Base-by-base conservation (phyloP, 2,888 invertebrate species). In the Schizaphis graminum region DNA sequence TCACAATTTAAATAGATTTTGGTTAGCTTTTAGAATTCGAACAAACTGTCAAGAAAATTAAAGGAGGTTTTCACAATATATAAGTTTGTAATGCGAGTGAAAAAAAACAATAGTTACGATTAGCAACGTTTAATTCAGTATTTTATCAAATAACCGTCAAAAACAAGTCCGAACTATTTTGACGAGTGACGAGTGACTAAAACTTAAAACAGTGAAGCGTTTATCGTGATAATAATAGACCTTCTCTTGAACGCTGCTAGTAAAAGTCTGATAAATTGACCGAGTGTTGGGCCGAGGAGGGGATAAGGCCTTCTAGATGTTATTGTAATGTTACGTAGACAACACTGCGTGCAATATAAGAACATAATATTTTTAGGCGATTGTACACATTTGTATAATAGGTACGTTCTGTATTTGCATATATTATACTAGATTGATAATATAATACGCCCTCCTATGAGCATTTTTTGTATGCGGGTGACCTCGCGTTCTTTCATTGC, bases 401-500 rank as follows among this genome's bases (percentile, higher is more conserved):
- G 53, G 21, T 53, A 77, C 35, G 35, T 35, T 77, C n/a, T 77
- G 11, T 7, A 35, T 41, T 77, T 77, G 35, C 35, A 77, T 87
- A 49, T 21, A 26, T 56, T 21, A 26, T 56, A 88, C 26, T 56
- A 35, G 56, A 41, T 88, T 56, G 56, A 86, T 86, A 86, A 57
- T 57, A 86, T 57, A 86, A 86, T 44, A 86, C 24, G 47, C 47
- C n/a, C n/a, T 16, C 57, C 16, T 57, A 47, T 86, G 91, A 61
- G 86, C 24, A 86, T 86, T 86, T 86, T 47, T 35, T 41, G 77
- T 77, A 24, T 61, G 91, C 47, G 85, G 47, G 91, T 26, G 85
- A 57, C 91, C 91, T 91, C 86, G 91, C 91, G 61, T 91, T 91
- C 86, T 21, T 26, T 86, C 47, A 21, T 41, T 35, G 3, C 21